These are phyloP conservation scores for Macrophya alboannulata DNA, from an alignment of 2,888 invertebrate genomes.

Conservation along the genomic window DNA sequence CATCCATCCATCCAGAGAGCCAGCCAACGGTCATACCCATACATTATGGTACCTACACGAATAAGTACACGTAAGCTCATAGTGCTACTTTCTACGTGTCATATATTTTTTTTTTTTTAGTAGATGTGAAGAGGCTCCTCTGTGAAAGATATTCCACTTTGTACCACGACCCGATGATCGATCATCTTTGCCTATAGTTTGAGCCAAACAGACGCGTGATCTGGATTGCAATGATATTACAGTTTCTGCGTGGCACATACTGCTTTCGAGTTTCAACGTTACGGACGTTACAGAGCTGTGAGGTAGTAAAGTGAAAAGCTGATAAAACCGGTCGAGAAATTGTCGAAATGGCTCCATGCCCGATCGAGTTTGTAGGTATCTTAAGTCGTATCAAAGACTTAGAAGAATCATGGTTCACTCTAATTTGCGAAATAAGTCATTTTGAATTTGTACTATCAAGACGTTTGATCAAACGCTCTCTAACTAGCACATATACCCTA, in stretches of 20 bases:
- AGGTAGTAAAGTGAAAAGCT: slow-evolving; percentile 37
- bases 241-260: background rate
- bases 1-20: slow-evolving; percentile 12
- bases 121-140: background rate
- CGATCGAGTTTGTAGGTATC: background rate
- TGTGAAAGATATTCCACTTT: background rate
- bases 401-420: background rate
- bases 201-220: background rate
- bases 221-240: slow-evolving; percentile 2
- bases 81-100: background rate
- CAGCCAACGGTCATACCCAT: slow-evolving; percentile 13
- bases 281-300: background rate
- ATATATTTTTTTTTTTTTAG: background rate
- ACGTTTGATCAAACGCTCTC: background rate
- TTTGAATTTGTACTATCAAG: background rate
- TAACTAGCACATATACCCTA: background rate
- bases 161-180: background rate
- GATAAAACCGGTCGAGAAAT: slow-evolving; percentile 44
- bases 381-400: background rate
- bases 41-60: background rate
- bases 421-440: background rate
- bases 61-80: background rate
- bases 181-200: background rate
- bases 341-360: slow-evolving; percentile 12
- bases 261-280: slow-evolving; percentile 25